Evolutionary conservation across 35 echinoderm and acorn worm species (phyloP).

Genomic region (Amphiura filiformis): DNA sequence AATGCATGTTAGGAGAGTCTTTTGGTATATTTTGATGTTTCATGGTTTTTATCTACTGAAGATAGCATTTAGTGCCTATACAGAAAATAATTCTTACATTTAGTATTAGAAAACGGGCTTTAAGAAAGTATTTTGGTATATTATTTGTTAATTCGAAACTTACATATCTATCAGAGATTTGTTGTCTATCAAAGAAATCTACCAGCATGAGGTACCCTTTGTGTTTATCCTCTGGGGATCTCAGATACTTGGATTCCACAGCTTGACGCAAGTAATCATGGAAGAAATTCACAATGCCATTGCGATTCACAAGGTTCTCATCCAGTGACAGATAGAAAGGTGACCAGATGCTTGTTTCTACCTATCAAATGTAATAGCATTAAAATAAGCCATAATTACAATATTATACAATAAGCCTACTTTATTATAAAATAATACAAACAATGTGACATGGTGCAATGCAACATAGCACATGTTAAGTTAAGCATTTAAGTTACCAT

Average conservation of each 20-base stretch:
- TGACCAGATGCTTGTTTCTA: slow-evolving; percentile 65
- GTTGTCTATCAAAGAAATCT: slow-evolving; percentile 68
- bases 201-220: slow-evolving; percentile 49
- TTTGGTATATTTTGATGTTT: too few relatives aligned
- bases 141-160: slow-evolving; percentile 19
- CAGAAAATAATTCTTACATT: too few relatives aligned
- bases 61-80: too few relatives aligned
- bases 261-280: slow-evolving; percentile 90
- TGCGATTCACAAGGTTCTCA: slow-evolving; percentile 88
- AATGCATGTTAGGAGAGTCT: too few relatives aligned
- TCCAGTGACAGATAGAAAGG: slow-evolving; percentile 90
- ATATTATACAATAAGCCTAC: too few relatives aligned
- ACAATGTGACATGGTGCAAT: too few relatives aligned
- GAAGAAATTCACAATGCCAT: slow-evolving; percentile 92
- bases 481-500: too few relatives aligned
- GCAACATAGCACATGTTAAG: too few relatives aligned
- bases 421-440: too few relatives aligned
- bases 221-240: slow-evolving; percentile 50
- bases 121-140: background rate
- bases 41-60: too few relatives aligned
- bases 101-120: too few relatives aligned
- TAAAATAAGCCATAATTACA: too few relatives aligned
- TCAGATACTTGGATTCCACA: slow-evolving; percentile 78
- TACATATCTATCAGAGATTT: slow-evolving; percentile 84
- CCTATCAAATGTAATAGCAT: slow-evolving; percentile 22